Base-by-base conservation (phyloP, 2,113 vertebrate genomes). In the Electrona antarctica region DNA sequence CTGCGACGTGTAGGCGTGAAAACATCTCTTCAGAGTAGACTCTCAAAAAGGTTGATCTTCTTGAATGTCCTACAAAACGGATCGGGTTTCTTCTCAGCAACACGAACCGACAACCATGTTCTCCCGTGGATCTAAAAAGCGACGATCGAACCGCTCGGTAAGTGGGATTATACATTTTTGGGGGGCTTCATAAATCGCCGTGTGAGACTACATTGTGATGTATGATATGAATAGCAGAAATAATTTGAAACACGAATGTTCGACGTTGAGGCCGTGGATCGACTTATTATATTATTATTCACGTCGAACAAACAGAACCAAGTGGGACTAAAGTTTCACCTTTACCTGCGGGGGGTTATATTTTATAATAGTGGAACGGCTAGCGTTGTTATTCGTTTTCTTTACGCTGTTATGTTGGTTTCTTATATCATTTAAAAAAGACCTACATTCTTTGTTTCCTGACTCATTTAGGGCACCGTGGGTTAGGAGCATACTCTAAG, bases 101-200 rank as follows among this genome's bases (percentile, higher is more conserved):
- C 33, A 41, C 78, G 28, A 21, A 33, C 61, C 73, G 74, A 74
- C 80, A 50, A 41, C 12, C 47, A 94, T 94, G 93, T 94, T 94
- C 83, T 83, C 91, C 21, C 91, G 93, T 58, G 93, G 92, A 8
- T 93, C 93, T 7, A 94, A 91, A 80, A 94, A 94, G 80, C 92
- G 93, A 74, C 90, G 92, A 45, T 93, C 93, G 0, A 87, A 55
- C 72, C 90, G 92, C 65, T 85, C 90, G 88, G 93, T 94, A 67
- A 91, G 93, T 89, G 5, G 60, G 3, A 58, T 58, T 28, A 12
- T 41, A 13, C 48, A 66, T 59, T 74, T 61, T 66, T 54, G 71
- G 7, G 8, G 50, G 54, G 74, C 58, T 79, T 51, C 55, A 56
- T 3, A 8, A 11, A 12, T 46, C 13, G 13, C 8, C n/a, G 15